Base-by-base conservation (phyloP, 1,140 invertebrate genomes). In the Paraescarpia echinospica region DNA sequence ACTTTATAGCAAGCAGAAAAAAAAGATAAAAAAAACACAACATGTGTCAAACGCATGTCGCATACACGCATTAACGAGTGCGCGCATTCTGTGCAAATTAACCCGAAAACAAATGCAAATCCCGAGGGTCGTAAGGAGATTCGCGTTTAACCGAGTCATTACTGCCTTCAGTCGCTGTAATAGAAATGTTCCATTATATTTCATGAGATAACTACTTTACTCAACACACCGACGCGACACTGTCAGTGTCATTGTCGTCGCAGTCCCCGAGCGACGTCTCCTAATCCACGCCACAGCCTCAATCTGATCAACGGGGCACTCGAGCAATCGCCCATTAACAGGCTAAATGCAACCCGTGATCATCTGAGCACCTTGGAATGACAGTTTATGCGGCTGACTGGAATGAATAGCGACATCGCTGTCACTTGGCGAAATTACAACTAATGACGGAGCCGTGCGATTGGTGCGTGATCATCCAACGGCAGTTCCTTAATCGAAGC, bases 391-490 rank as follows among this genome's bases (percentile, higher is more conserved):
- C 59, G 59, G 22, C 59, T 77, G 59, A 77, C 22, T 2, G 8
- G 59, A 77, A 77, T 77, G 59, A 77, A 77, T 77, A 77, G 59
- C 59, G 59, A 77, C 59, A 18, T 77, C 59, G 2, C 12, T 31
- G 59, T 77, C 59, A 77, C 59, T 77, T 77, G 59, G 59, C 59
- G 59, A 77, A 77, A 77, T 77, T 77, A 77, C 59, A 77, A 77
- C 59, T 77, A 77, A 77, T 77, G 59, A 77, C 59, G 2, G 0
- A 77, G 59, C 59, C 27, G 27, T 77, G 22, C 59, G 27, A 77
- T 77, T 27, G 18, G 59, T 18, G 59, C 14, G 59, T 31, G 59
- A 77, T 27, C 59, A 77, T 77, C 59, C 59, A 18, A 18, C 59
- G 18, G 59, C 59, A 77, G 59, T 77, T 77, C 59, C 59, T 77